These are phyloP conservation scores for Cephus nigrinus DNA, from an alignment of 2,888 invertebrate genomes.

Conservation along the genomic window DNA sequence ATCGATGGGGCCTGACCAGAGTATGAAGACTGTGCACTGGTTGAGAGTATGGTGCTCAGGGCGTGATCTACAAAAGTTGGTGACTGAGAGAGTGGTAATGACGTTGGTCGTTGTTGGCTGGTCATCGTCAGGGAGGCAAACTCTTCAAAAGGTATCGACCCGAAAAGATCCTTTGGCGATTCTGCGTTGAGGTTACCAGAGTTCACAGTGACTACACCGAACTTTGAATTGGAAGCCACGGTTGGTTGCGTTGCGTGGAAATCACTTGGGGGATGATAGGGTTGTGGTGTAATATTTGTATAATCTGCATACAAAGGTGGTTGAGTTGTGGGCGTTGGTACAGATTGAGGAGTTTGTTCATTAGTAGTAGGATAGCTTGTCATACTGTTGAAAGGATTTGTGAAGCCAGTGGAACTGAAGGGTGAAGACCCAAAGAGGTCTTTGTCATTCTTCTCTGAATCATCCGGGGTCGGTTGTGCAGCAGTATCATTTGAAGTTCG, in stretches of 20 bases:
- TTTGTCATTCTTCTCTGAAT: slow-evolving; percentile 34
- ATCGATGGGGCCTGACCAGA: background rate
- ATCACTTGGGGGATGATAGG: slow-evolving; percentile 21
- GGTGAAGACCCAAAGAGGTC: slow-evolving; percentile 65
- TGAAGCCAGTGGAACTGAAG: slow-evolving; percentile 54
- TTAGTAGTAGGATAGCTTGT: slow-evolving; percentile 17
- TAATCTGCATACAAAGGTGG: slow-evolving; percentile 27
- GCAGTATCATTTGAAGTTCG: background rate
- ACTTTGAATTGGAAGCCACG: slow-evolving; percentile 43
- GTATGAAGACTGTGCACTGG: slow-evolving; percentile 29
- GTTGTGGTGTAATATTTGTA: slow-evolving; percentile 15
- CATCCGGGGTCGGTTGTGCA: slow-evolving; percentile 10
- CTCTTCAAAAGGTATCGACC: slow-evolving; percentile 62
- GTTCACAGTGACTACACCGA: slow-evolving; percentile 54
- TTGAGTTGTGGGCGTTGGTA: slow-evolving; percentile 20
- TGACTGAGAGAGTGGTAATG: slow-evolving; percentile 52
- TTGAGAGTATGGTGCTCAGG: slow-evolving; percentile 38
- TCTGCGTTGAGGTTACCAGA: slow-evolving; percentile 30
- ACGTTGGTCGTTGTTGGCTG: slow-evolving; percentile 52
- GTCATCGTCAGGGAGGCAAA: slow-evolving; percentile 49
- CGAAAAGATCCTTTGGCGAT: slow-evolving; percentile 57
- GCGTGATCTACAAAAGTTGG: slow-evolving; percentile 49
- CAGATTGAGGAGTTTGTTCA: slow-evolving; percentile 3
- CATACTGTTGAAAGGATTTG: slow-evolving; percentile 56
- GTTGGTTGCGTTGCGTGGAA: slow-evolving; percentile 7